These are phyloP conservation scores for Pelecanoides urinatrix DNA, from an alignment of 2,113 vertebrate genomes.

Conservation along the genomic window DNA sequence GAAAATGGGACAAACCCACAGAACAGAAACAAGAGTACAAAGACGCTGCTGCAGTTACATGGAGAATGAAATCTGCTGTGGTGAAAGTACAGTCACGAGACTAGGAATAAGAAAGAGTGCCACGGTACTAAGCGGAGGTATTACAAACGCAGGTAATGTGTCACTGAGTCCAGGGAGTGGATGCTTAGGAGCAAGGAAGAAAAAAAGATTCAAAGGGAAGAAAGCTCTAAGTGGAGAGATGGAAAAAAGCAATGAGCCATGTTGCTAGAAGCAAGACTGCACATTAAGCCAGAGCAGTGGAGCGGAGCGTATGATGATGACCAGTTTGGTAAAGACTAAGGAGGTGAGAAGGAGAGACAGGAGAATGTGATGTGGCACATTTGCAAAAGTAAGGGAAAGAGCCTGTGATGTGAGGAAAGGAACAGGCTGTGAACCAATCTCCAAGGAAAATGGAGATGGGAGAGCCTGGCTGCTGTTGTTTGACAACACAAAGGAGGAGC, in stretches of 20 bases:
- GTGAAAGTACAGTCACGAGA: not conserved
- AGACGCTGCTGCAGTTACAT: not conserved
- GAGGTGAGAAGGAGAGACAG: not conserved
- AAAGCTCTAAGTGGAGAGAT: not conserved
- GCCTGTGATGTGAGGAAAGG: not conserved
- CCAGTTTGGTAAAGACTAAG: not conserved
- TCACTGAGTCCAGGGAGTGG: not conserved
- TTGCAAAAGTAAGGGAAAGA: not conserved
- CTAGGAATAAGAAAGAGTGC: not conserved
- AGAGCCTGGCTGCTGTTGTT: not conserved
- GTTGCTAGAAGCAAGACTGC: not conserved
- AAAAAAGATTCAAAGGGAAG: not conserved
- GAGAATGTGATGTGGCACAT: not conserved
- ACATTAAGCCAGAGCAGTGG: not conserved
- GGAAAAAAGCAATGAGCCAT: not conserved
- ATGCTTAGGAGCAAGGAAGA: not conserved
- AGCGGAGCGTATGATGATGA: not conserved
- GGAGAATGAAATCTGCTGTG: not conserved
- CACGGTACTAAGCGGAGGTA: accelerated
- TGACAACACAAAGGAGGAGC: not conserved
- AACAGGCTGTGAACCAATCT: not conserved
- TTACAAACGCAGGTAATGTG: no score
- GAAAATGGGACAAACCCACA: not conserved
- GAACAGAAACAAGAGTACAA: not conserved
- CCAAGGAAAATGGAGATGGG: not conserved